Evolutionary conservation across 2,113 vertebrate species (phyloP), one percentile per base, ranked within the genome.

Genomic region (Cyprinodon variegatus): DNA sequence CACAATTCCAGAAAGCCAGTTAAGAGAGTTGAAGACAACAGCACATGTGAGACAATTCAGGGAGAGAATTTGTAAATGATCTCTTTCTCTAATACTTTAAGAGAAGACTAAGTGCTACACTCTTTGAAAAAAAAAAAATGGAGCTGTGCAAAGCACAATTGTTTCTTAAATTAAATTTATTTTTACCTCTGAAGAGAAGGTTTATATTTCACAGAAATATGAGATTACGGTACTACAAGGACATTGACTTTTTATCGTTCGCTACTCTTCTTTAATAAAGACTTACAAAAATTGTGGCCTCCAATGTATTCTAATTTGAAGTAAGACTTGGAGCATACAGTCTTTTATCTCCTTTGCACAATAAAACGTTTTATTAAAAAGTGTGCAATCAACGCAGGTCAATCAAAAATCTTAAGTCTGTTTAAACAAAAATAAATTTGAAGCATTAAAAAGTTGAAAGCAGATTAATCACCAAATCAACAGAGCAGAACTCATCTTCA

Each of bases 271-370:
- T 46, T 20, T 15, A 20, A 14, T 6, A 53, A 29, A 20, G 15
- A 17, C 6, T 20, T 4, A 14, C 48, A 53, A 53, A 20, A 8
- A 53, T n/a, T 43, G 11, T n/a, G n/a, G 22, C 60, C 4, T 37
- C n/a, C 60, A 72, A 50, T 72, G 10, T 15, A 14, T 68, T 81
- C 43, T n/a, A 17, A 81, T 65, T 76, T 45, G 38, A 46, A 61
- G 43, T 50, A 36, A 82, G 43, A 61, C 20, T 39, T 9, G 14
- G 15, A 66, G 15, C 48, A 13, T 12, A 11, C 11, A 57, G 10
- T 43, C 74, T 65, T 68, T 73, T 2, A 0, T 73, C 48, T 43
- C 7, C 22, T 53, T 72, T 29, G 43, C 43, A 46, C 15, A 39
- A 20, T 59, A 65, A 13, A 71, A 68, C 45, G 46, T 22, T 61